These are phyloP conservation scores for Ormyrus pomaceus DNA, from an alignment of 2,888 invertebrate species.

Conservation along the genomic window DNA sequence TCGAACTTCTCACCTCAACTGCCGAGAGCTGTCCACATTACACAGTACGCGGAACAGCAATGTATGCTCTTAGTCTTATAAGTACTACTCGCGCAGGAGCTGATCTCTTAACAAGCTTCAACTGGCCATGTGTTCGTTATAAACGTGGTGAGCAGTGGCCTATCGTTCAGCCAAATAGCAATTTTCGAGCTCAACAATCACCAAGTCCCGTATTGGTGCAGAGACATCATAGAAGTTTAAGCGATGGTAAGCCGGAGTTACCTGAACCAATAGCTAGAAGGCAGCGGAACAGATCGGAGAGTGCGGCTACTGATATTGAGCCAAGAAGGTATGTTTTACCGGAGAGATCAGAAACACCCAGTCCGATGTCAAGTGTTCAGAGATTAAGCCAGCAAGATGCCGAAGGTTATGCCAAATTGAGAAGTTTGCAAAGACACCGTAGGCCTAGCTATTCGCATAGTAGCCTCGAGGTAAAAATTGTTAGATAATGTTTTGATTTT, in stretches of 20 bases:
- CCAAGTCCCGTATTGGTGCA: constrained; percentile 63
- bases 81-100: constrained; percentile 91
- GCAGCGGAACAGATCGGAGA: constrained; percentile 72
- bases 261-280: constrained; percentile 66
- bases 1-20: constrained; percentile 79
- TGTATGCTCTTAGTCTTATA: constrained; percentile 91
- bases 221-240: constrained; percentile 72
- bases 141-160: constrained; percentile 72
- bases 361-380: constrained; percentile 92
- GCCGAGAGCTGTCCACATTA: constrained; percentile 90
- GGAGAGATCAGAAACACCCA: constrained; percentile 86
- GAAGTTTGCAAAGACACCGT: constrained; percentile 82
- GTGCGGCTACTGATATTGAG: constrained; percentile 74
- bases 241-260: constrained; percentile 72
- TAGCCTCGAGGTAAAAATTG: constrained; percentile 68
- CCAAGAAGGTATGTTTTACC: constrained; percentile 67
- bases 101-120: constrained; percentile 79
- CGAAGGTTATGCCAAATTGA: constrained; percentile 85
- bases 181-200: constrained; percentile 61
- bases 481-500: constrained; percentile 1
- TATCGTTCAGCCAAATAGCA: constrained; percentile 62
- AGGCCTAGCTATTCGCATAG: constrained; percentile 82
- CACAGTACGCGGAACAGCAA: constrained; percentile 92
- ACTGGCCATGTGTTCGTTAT: constrained; percentile 72
- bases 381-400: constrained; percentile 87